These are phyloP conservation scores for Chelonia mydas DNA, from an alignment of 2,797 vertebrate genomes.

Conservation along the genomic window DNA sequence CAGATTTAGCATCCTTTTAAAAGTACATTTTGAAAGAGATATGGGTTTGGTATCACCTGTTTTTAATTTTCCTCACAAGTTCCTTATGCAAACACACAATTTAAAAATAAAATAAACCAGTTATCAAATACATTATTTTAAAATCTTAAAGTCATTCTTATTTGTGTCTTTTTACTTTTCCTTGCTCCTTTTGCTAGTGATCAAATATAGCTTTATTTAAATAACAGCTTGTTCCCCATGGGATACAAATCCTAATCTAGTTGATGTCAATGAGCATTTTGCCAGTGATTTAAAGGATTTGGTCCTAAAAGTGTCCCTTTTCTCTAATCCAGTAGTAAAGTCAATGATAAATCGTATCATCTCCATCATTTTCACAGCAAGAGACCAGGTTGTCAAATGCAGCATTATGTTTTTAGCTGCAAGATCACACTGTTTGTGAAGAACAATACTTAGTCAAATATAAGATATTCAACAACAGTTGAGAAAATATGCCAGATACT, in stretches of 20 bases:
- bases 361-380: neutral
- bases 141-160: neutral
- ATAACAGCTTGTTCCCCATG: neutral
- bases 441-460: neutral
- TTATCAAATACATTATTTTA: neutral
- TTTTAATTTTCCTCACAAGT: constrained; percentile 11
- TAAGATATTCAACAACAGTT: neutral
- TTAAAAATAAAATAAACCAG: neutral
- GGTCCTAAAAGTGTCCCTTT: neutral
- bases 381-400: neutral
- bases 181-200: neutral
- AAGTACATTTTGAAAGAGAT: constrained; percentile 13
- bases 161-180: neutral
- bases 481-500: rapidly evolving
- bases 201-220: neutral
- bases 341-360: neutral
- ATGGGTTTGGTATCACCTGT: neutral
- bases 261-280: neutral
- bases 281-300: neutral
- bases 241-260: neutral
- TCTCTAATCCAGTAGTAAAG: neutral
- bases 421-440: neutral
- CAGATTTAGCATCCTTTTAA: neutral
- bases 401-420: neutral
- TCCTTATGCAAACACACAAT: neutral